phyloP scores from a whole-genome alignment of 2,113 vertebrate genomes.

The Seriola rivoliana region DNA sequence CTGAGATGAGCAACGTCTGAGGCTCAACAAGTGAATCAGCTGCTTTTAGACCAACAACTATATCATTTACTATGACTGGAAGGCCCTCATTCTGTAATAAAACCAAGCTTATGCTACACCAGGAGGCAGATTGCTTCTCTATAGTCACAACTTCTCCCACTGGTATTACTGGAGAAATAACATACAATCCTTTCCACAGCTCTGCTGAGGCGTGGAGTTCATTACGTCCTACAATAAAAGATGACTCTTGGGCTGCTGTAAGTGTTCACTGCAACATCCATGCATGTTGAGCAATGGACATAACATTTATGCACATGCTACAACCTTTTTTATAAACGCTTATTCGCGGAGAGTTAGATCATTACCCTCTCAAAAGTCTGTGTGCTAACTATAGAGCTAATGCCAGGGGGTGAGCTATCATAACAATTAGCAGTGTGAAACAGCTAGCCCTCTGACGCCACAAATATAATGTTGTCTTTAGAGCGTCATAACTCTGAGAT shows the following conservation, averaged over 20 bases:
- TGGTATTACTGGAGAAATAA: not conserved
- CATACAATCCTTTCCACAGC: constrained; percentile 6
- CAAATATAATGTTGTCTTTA: too few relatives aligned
- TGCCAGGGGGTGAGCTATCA: too few relatives aligned
- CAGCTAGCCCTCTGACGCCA: too few relatives aligned
- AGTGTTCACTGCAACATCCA: not conserved
- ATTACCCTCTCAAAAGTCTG: too few relatives aligned
- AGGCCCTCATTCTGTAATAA: not conserved
- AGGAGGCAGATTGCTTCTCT: constrained; percentile 20
- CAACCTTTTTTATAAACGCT: not conserved
- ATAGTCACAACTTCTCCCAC: not conserved
- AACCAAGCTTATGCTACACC: constrained; percentile 15
- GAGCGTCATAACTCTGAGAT: too few relatives aligned
- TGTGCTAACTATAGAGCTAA: too few relatives aligned
- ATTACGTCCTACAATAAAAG: not conserved
- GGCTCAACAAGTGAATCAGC: constrained; percentile 7
- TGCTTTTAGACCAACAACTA: not conserved
- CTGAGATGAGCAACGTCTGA: constrained; percentile 3
- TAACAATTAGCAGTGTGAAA: too few relatives aligned
- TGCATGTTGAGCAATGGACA: not conserved
- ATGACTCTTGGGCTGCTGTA: not conserved
- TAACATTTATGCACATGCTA: not conserved
- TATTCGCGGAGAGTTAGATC: too few relatives aligned
- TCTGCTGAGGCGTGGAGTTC: constrained; percentile 4
- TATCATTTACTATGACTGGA: not conserved